phyloP scores from a whole-genome alignment of 23 tunicate genomes.

The Halocynthia aurantium region DNA sequence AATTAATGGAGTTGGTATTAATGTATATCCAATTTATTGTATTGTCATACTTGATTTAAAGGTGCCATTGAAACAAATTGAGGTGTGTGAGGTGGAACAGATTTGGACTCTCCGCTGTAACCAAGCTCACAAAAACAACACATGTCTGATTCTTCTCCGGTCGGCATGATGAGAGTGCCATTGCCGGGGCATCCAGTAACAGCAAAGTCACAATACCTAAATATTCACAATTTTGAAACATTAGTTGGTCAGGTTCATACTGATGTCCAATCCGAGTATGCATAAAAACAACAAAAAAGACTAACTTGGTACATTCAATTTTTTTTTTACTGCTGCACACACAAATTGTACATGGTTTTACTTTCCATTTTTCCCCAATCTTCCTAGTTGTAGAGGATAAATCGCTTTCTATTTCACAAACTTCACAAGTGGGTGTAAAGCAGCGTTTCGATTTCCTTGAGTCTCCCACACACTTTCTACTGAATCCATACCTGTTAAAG shows the following conservation, averaged over 20 bases:
- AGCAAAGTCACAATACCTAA: constrained; percentile 24
- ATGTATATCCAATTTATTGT: too few species aligned
- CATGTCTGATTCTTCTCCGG: neutral
- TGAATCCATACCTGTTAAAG: constrained; percentile 34
- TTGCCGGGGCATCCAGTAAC: constrained; percentile 44
- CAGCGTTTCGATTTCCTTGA: constrained; percentile 65
- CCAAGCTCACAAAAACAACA: constrained; percentile 40
- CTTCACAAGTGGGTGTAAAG: constrained; percentile 32
- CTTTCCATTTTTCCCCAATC: constrained; percentile 67
- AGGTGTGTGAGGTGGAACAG: too few species aligned
- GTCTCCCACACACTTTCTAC: constrained; percentile 36
- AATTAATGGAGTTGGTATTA: too few species aligned
- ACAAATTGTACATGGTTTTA: constrained; percentile 39
- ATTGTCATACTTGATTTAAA: too few species aligned
- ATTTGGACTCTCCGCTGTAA: too few species aligned
- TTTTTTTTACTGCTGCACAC: constrained; percentile 26
- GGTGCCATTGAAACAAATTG: too few species aligned
- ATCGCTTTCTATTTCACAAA: constrained; percentile 28
- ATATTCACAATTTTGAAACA: neutral
- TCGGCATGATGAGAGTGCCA: constrained; percentile 26
- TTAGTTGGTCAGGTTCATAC: neutral
- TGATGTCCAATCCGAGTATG: too few species aligned
- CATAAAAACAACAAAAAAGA: neutral
- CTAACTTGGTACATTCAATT: constrained; percentile 44
- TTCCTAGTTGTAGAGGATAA: constrained; percentile 12